These are phyloP conservation scores for Coregonus clupeaformis DNA, from an alignment of 2,113 vertebrate genomes.

Conservation along the genomic window DNA sequence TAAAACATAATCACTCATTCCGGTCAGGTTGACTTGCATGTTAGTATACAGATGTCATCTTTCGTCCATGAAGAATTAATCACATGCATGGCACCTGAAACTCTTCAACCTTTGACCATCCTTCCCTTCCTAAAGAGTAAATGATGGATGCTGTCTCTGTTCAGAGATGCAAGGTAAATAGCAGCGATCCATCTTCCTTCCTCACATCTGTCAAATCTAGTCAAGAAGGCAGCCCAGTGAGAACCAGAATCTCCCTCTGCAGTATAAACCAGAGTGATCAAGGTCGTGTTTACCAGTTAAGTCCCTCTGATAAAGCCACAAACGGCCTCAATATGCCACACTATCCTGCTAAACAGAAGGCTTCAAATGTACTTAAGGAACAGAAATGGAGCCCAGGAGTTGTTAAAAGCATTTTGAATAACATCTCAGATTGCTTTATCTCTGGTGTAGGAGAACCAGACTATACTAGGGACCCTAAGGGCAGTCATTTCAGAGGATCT, in stretches of 20 bases:
- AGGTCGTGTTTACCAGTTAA: conserved; percentile 13
- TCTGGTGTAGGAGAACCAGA: too few relatives aligned
- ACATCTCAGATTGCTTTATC: background rate
- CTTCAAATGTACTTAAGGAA: conserved; percentile 10
- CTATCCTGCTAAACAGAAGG: conserved; percentile 7
- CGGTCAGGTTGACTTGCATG: background rate
- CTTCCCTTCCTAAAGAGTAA: background rate
- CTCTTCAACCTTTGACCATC: background rate
- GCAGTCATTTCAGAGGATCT: background rate
- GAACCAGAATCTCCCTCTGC: background rate
- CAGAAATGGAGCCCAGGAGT: background rate
- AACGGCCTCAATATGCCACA: conserved; percentile 17
- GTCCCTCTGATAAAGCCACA: background rate
- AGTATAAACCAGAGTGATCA: conserved; percentile 1
- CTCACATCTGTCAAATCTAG: background rate
- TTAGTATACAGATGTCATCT: background rate
- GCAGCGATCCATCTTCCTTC: conserved; percentile 19
- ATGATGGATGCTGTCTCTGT: conserved; percentile 23
- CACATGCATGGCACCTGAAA: background rate
- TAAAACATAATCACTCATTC: background rate
- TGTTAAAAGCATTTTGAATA: conserved; percentile 22
- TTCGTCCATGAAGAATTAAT: background rate
- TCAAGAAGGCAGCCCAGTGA: background rate
- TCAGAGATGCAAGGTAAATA: background rate
- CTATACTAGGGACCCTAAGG: background rate